Evolutionary conservation across 2,797 vertebrate genomes (phyloP).

Genomic region (Gila robusta): DNA sequence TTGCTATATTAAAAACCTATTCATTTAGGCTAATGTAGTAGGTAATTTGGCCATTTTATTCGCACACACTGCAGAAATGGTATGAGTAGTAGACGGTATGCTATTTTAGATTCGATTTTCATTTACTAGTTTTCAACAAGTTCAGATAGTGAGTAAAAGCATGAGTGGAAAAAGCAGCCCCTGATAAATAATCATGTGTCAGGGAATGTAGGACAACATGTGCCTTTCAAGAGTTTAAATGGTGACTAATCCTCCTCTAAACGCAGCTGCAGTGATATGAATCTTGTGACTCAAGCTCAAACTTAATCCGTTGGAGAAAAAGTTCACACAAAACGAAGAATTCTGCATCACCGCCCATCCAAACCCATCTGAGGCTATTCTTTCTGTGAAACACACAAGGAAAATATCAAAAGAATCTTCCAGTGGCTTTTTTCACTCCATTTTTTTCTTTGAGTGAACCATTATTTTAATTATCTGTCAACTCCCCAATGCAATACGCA

Average conservation of each 20-base stretch:
- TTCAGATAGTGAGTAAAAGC: neutral
- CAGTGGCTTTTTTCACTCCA: neutral
- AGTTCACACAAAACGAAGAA: too few relatives aligned
- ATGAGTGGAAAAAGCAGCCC: neutral
- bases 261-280: neutral
- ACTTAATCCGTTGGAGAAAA: neutral
- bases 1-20: too few relatives aligned
- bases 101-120: neutral
- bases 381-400: neutral
- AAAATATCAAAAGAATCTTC: neutral
- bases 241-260: conserved; percentile 19
- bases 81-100: neutral
- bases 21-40: neutral
- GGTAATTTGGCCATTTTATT: neutral
- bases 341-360: neutral
- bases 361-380: neutral
- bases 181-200: conserved; percentile 10
- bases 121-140: neutral
- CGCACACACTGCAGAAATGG: neutral
- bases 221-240: neutral
- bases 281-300: neutral
- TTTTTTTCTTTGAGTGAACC: neutral
- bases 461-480: neutral
- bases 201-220: conserved; percentile 33
- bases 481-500: neutral